These are phyloP conservation scores for Mormyrops attenuatus DNA, from an alignment of 2,797 vertebrate genomes.

Conservation along the genomic window DNA sequence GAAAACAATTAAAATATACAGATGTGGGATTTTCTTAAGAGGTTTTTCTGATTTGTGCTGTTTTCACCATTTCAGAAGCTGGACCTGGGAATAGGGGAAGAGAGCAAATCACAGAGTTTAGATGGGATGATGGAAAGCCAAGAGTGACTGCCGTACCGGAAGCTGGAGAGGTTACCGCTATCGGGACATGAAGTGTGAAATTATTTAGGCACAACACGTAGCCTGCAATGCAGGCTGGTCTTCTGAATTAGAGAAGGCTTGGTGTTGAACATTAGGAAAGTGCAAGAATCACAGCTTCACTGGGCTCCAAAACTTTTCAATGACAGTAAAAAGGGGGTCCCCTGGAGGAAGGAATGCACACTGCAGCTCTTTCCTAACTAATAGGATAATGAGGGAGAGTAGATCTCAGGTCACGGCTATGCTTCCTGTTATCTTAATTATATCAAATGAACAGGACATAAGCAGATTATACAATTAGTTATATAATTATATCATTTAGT, in stretches of 20 bases:
- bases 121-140: not conserved
- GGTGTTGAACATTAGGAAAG: slow-evolving; percentile 34
- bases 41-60: not conserved
- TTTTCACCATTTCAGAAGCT: not conserved
- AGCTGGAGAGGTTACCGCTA: slow-evolving; percentile 43
- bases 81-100: not conserved
- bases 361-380: not conserved
- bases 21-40: not conserved
- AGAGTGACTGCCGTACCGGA: not conserved
- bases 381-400: not conserved
- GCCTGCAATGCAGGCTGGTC: slow-evolving; percentile 35
- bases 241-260: slow-evolving; percentile 50
- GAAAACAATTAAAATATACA: not conserved
- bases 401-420: not conserved
- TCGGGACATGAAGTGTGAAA: slow-evolving; percentile 56
- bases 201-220: slow-evolving; percentile 53
- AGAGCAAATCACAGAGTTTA: not conserved
- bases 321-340: not conserved
- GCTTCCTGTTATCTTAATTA: not conserved
- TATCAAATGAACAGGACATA: not conserved
- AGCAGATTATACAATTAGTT: not conserved
- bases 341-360: not conserved
- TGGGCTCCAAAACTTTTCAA: not conserved
- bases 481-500: not conserved
- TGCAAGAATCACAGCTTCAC: not conserved